These are phyloP conservation scores for Octopus bimaculoides DNA, from an alignment of 1,140 invertebrate genomes.

Conservation along the genomic window DNA sequence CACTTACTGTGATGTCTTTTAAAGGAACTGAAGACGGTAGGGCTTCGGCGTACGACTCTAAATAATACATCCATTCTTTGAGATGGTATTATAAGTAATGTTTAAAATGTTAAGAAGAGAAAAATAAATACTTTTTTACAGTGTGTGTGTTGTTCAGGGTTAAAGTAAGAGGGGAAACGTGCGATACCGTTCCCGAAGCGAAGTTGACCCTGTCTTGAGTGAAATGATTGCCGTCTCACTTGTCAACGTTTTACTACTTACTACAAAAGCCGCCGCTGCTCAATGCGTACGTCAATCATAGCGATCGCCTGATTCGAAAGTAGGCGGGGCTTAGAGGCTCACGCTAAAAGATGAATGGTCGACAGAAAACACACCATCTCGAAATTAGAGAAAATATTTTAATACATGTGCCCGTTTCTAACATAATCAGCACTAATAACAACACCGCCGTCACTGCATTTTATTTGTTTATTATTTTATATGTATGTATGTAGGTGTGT, in stretches of 20 bases:
- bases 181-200: not conserved
- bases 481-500: too few species aligned
- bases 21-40: not conserved
- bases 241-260: not conserved
- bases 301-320: not conserved
- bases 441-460: not conserved
- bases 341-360: slow-evolving; percentile 5
- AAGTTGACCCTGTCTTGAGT: not conserved
- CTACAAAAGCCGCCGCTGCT: not conserved
- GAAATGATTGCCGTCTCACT: not conserved
- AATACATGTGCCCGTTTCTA: not conserved
- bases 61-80: not conserved
- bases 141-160: not conserved
- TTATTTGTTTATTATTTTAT: too few species aligned
- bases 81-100: not conserved
- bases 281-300: not conserved
- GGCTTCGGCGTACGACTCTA: slow-evolving; percentile 1
- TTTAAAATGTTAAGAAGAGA: not conserved
- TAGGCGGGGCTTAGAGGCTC: not conserved
- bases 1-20: not conserved
- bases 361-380: not conserved
- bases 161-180: not conserved
- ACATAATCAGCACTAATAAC: not conserved
- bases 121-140: not conserved
- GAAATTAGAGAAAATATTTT: not conserved